phyloP scores from a whole-genome alignment of 2,797 vertebrate genomes.

The Champsocephalus gunnari region DNA sequence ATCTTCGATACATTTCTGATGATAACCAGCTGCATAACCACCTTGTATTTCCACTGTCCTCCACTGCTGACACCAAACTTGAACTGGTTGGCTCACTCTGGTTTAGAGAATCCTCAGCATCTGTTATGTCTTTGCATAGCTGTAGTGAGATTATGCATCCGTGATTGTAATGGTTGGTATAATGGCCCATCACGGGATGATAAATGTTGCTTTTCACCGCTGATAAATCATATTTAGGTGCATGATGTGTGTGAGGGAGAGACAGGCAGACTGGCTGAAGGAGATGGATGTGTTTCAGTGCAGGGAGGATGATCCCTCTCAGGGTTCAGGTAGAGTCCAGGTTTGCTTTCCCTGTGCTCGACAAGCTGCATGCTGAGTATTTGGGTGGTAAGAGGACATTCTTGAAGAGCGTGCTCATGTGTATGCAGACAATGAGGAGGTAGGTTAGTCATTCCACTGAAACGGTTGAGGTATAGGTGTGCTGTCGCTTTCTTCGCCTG shows the following conservation, averaged over 20 bases:
- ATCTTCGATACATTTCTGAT: not conserved
- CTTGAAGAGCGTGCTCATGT: slow-evolving; percentile 58
- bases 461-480: slow-evolving; percentile 61
- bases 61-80: slow-evolving; percentile 44
- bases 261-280: slow-evolving; percentile 25
- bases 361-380: slow-evolving; percentile 40
- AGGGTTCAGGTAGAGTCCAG: slow-evolving; percentile 60
- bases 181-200: slow-evolving; percentile 47
- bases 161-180: slow-evolving; percentile 49
- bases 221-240: slow-evolving; percentile 55
- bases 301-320: slow-evolving; percentile 20
- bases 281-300: slow-evolving; percentile 51
- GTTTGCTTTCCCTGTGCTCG: slow-evolving; percentile 20
- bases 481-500: slow-evolving; percentile 49
- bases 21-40: slow-evolving; percentile 3
- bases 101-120: slow-evolving; percentile 50
- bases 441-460: slow-evolving; percentile 54
- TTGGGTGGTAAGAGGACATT: slow-evolving; percentile 55
- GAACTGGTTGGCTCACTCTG: slow-evolving; percentile 32
- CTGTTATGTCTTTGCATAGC: slow-evolving; percentile 62
- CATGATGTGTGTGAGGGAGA: slow-evolving; percentile 12
- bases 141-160: slow-evolving; percentile 52
- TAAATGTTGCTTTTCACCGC: slow-evolving; percentile 46
- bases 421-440: slow-evolving; percentile 51
- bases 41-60: slow-evolving; percentile 21